Percentiles rank a stretch among this genome's conserved stretches.
These are phyloP conservation scores for Aricia agestis DNA, from an alignment of 1,140 invertebrate genomes.

Conservation along the genomic window DNA sequence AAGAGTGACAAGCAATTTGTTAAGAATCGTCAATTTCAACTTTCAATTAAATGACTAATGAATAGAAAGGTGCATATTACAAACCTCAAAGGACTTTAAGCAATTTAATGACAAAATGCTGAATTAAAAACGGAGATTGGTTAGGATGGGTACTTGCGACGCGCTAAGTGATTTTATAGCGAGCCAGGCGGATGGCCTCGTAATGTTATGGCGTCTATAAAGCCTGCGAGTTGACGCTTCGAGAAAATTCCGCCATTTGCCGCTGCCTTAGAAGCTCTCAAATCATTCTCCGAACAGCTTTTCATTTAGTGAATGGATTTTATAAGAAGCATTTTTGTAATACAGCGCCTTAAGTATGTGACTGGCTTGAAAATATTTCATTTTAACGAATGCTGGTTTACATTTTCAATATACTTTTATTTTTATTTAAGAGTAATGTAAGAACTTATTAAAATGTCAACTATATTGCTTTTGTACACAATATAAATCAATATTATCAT, in stretches of 20 bases:
- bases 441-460: too few relatives aligned
- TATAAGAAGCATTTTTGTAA: constrained; percentile 41
- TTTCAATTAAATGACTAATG: too few relatives aligned
- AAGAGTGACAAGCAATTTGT: too few relatives aligned
- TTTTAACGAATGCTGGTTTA: neutral
- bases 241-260: constrained; percentile 58
- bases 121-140: constrained; percentile 7
- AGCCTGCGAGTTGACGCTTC: constrained; percentile 62
- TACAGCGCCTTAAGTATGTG: neutral
- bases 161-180: constrained; percentile 62
- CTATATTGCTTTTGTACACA: too few relatives aligned
- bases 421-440: too few relatives aligned
- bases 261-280: constrained; percentile 53
- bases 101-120: neutral
- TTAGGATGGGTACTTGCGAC: constrained; percentile 19
- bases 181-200: constrained; percentile 49
- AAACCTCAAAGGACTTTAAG: too few relatives aligned
- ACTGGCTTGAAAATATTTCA: neutral
- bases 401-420: neutral
- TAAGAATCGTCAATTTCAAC: too few relatives aligned
- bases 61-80: too few relatives aligned
- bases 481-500: too few relatives aligned
- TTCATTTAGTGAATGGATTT: constrained; percentile 58
- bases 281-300: constrained; percentile 46
- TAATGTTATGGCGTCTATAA: constrained; percentile 66